Percentiles rank a stretch among this genome's conserved stretches.
Evolutionary conservation across 2,888 invertebrate species (phyloP).

Genomic region (Pharmacophagus antenor): DNA sequence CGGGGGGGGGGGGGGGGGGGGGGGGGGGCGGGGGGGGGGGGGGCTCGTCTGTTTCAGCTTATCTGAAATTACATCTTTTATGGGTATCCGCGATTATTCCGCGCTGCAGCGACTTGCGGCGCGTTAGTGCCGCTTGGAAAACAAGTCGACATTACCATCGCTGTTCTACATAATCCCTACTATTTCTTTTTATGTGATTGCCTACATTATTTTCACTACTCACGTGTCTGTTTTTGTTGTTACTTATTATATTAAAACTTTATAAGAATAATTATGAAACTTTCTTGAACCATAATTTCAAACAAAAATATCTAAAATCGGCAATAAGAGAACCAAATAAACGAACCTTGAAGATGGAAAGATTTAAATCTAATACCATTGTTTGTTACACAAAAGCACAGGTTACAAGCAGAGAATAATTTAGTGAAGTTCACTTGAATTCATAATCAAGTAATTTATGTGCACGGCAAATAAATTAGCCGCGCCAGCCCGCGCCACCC

Average conservation of each 20-base stretch:
- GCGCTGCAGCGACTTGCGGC: constrained; percentile 78
- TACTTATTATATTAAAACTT: constrained; percentile 30
- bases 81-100: constrained; percentile 81
- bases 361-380: constrained; percentile 69
- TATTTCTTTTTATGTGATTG: constrained; percentile 74
- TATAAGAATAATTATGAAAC: not conserved
- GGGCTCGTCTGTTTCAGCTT: constrained; percentile 80
- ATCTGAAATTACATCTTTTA: constrained; percentile 82
- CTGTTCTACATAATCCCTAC: constrained; percentile 76
- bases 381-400: constrained; percentile 73
- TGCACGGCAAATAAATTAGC: constrained; percentile 81
- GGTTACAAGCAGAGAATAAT: constrained; percentile 77
- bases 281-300: too few species aligned
- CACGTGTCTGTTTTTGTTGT: constrained; percentile 41
- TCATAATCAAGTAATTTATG: constrained; percentile 82
- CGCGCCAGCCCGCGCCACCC: constrained; percentile 75
- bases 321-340: constrained; percentile 46
- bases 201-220: constrained; percentile 60
- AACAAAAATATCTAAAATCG: too few species aligned
- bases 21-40: constrained; percentile 55
- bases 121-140: constrained; percentile 73
- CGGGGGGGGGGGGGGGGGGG: too few species aligned
- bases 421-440: constrained; percentile 78
- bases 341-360: constrained; percentile 50
- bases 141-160: constrained; percentile 73